Base-by-base conservation (phyloP, 1,140 invertebrate genomes). In the Leptonema lineaticorne region DNA sequence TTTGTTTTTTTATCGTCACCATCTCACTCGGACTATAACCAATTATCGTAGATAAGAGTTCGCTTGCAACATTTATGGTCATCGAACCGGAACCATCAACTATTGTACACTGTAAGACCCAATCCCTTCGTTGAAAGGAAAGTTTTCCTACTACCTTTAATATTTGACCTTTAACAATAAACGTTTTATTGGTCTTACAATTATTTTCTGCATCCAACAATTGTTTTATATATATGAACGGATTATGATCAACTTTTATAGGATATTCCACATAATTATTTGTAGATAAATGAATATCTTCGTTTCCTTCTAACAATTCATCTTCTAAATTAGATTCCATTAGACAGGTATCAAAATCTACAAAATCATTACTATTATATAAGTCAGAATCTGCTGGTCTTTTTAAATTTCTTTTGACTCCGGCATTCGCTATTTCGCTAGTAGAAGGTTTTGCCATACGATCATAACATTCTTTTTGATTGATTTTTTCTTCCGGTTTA, bases 151-250 rank as follows among this genome's bases (percentile, higher is more conserved):
- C 56, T 22, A 81, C 67, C 62, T 75, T 79, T 53, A 78, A 74
- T 57, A 82, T 78, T 64, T 79, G 79, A 2, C 73, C 79, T 63
- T 80, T 82, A 2, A 81, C 75, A 68, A 68, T 74, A 57, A 78
- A 81, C 5, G 77, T 76, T 73, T 74, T 78, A 0, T 77, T 75
- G 2, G 30, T n/a, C 69, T 69, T 76, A 22, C 73, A 67, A 20
- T 20, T 63, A 0, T 77, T 74, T 41, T 58, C 69, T 58, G 79
- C 60, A 20, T 79, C 77, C 6, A 75, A 76, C 33, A 82, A 78
- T 63, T 81, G 79, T 69, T 81, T 81, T 29, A 82, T 76, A 73
- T 81, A 81, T 2, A 79, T 71, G 63, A 76, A 82, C 0, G 80
- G 80, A 69, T 77, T 75, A 0, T 74, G 16, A 16, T 75, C 65